Conservation (phyloP, 1,140 invertebrate genomes). For the Hydropsyche tenuis region DNA sequence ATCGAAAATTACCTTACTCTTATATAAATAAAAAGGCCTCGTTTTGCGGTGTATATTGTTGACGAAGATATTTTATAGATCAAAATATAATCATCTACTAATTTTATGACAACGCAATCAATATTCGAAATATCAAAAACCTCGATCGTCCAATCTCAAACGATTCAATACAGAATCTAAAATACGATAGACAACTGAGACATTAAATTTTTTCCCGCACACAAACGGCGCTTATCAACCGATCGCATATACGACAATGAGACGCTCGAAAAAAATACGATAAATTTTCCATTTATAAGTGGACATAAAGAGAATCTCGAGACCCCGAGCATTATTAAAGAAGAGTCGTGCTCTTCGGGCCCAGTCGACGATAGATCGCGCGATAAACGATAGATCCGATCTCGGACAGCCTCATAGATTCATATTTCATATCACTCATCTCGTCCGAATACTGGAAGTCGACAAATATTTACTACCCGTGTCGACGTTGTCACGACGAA, state of each 20-base stretch:
- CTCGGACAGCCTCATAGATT: conserved; percentile 15
- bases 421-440: conserved; percentile 24
- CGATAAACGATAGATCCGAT: conserved; percentile 10
- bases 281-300: not conserved
- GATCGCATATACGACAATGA: not conserved
- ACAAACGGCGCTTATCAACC: not conserved
- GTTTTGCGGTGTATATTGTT: no score
- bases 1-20: no score
- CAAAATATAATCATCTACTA: no score
- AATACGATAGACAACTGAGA: not conserved
- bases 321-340: not conserved
- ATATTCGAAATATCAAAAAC: no score
- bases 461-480: conserved; percentile 14
- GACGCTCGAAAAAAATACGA: not conserved
- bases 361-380: conserved; percentile 1
- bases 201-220: no score
- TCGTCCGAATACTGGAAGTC: conserved; percentile 9
- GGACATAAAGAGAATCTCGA: not conserved
- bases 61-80: no score
- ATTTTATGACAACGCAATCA: no score
- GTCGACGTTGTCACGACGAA: conserved; percentile 12
- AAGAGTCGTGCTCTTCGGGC: not conserved
- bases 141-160: conserved; percentile 1
- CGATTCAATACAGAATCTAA: not conserved
- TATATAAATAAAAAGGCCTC: no score